Evolutionary conservation across 2,888 invertebrate species (phyloP), one percentile per base, ranked within the genome.

Genomic region (Leptodirus hochenwartii): DNA sequence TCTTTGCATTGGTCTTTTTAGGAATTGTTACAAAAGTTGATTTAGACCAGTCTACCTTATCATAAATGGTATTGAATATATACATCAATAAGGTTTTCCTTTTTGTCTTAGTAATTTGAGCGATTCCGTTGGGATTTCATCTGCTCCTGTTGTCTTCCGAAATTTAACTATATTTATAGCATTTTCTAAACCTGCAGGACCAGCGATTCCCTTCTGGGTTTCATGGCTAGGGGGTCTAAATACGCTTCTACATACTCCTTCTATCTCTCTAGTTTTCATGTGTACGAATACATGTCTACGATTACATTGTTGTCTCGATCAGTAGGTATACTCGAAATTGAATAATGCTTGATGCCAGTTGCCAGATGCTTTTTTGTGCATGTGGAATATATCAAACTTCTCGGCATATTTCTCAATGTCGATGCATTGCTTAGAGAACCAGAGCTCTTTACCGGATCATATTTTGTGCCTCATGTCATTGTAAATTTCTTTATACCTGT

Each of bases 1-100:
- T 24, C 16, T 27, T 29, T 23, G 38, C 36, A 29, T 35, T 33
- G 23, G 12, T 8, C 24, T 38, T 33, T 22, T 38, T 38, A 14
- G 36, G 34, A 8, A 38, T 9, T 9, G 30, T 12, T 22, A 38
- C 25, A n/a, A 36, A 34, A 22, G 17, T 31, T 13, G 36, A 35
- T 17, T 15, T 17, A 14, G 30, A 29, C 35, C 17, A 33, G 8
- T 32, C 13, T 14, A 24, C 34, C 8, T 31, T 28, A 15, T 24
- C 22, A 15, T 36, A 35, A 17, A 36, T n/a, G 20, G 20, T 8
- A 20, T 20, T 20, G n/a, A 20, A 20, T 20, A 20, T 8, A 8
- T 8, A 20, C n/a, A n/a, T n/a, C n/a, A n/a, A n/a, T 20, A 20
- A 20, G 20, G n/a, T 20, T 8, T 20, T 20, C n/a, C n/a, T 8